Evolutionary conservation across 2,113 vertebrate genomes (phyloP).

Genomic region (Leucosticte australis): DNA sequence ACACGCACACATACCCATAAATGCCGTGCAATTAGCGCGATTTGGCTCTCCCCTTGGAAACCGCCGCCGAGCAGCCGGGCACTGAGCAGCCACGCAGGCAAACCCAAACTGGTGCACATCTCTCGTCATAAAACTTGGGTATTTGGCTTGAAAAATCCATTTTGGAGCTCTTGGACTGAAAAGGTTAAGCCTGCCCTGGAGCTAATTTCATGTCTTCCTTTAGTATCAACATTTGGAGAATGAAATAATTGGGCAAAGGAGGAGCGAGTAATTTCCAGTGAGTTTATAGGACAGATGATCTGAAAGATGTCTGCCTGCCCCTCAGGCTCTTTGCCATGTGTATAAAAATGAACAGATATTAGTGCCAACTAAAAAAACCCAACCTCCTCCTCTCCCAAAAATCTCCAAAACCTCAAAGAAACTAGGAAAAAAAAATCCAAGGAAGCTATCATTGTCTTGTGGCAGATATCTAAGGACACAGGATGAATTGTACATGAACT

Average conservation of each 20-base stretch:
- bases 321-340: not conserved
- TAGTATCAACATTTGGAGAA: not conserved
- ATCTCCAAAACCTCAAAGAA: not conserved
- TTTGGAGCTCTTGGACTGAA: not conserved
- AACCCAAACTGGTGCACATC: not conserved
- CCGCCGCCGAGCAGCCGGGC: rapidly evolving
- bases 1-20: rapidly evolving
- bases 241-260: conserved; percentile 26
- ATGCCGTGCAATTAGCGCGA: not conserved
- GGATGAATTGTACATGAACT: not conserved
- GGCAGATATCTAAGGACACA: not conserved
- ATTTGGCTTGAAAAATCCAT: conserved; percentile 12
- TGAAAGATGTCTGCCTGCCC: not conserved
- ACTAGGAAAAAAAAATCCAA: not conserved
- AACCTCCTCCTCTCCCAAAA: not conserved
- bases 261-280: not conserved
- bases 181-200: conserved; percentile 26
- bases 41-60: not conserved
- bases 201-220: not conserved
- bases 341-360: conserved; percentile 10
- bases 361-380: not conserved
- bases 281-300: conserved; percentile 14
- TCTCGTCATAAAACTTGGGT: not conserved
- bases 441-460: not conserved
- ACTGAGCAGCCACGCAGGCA: not conserved